Conservation (phyloP, 2,797 vertebrate species). For the Hyperoplus lanceolatus region DNA sequence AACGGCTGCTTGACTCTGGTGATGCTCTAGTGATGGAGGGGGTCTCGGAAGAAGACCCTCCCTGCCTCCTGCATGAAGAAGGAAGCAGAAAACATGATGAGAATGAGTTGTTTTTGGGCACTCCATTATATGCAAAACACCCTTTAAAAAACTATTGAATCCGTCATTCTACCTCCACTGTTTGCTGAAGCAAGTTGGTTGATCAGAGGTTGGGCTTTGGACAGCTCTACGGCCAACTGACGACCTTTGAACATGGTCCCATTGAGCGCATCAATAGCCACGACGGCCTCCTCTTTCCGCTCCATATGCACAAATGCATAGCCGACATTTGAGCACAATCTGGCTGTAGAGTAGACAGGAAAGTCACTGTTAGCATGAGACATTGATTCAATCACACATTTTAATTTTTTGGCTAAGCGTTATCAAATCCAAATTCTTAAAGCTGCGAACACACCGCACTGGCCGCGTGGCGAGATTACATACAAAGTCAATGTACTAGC, state of each 20-base stretch:
- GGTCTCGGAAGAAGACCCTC: constrained; percentile 83
- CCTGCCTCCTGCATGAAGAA: constrained; percentile 67
- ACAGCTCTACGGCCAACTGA: constrained; percentile 95
- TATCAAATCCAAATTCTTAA: not conserved
- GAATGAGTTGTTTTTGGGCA: not conserved
- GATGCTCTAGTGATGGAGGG: constrained; percentile 83
- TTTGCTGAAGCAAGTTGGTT: constrained; percentile 68
- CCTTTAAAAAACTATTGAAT: not conserved
- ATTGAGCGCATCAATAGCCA: constrained; percentile 94
- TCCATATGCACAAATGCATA: constrained; percentile 99
- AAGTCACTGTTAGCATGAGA: constrained; percentile 7
- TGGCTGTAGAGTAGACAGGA: constrained; percentile 71
- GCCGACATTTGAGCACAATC: constrained; percentile 91
- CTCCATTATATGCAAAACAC: constrained; percentile 9
- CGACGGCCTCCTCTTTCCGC: constrained; percentile 93
- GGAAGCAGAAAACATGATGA: constrained; percentile 5
- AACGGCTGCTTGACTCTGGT: constrained; percentile 88
- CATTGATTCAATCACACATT: not conserved
- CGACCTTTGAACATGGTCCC: constrained; percentile 96
- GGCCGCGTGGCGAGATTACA: too few species aligned
- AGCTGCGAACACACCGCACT: too few species aligned
- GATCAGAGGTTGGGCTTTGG: constrained; percentile 87
- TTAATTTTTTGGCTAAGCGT: not conserved
- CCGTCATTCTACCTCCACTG: not conserved
- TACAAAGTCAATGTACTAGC: too few species aligned